Evolutionary conservation across 2,113 vertebrate genomes (phyloP).

Genomic region (Excalfactoria chinensis): DNA sequence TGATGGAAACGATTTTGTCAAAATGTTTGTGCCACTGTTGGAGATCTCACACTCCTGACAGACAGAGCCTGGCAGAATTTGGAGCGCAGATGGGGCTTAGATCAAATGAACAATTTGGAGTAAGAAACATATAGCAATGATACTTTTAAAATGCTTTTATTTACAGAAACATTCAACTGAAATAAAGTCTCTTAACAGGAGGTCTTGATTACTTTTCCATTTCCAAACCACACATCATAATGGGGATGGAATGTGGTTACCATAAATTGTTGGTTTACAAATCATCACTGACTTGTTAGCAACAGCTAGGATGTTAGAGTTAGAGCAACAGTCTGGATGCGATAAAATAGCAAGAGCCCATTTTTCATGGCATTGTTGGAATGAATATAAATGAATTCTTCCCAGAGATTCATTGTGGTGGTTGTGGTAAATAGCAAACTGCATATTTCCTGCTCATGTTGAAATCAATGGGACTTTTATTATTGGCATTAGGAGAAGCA

Average conservation of each 20-base stretch:
- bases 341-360: constrained; percentile 65
- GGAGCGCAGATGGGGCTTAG: neutral
- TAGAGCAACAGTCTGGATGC: constrained; percentile 70
- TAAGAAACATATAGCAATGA: constrained; percentile 57
- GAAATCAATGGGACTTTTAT: constrained; percentile 69
- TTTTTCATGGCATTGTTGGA: constrained; percentile 64
- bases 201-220: constrained; percentile 74
- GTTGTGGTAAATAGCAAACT: constrained; percentile 64
- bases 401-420: constrained; percentile 66
- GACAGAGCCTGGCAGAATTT: constrained; percentile 39
- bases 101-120: constrained; percentile 52
- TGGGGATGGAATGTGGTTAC: constrained; percentile 68
- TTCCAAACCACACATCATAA: constrained; percentile 73
- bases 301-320: constrained; percentile 65
- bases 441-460: constrained; percentile 70
- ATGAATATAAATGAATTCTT: constrained; percentile 69
- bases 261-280: constrained; percentile 75
- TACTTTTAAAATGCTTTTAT: constrained; percentile 60
- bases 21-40: neutral
- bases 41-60: constrained; percentile 25
- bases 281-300: constrained; percentile 73
- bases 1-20: constrained; percentile 1
- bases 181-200: constrained; percentile 70
- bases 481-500: constrained; percentile 54
- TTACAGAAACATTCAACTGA: constrained; percentile 64